A percentile compares a stretch with the other conserved stretches of the same genome.
Conservation (phyloP, 2,888 invertebrate species). For the Ariolimax columbianus region DNA sequence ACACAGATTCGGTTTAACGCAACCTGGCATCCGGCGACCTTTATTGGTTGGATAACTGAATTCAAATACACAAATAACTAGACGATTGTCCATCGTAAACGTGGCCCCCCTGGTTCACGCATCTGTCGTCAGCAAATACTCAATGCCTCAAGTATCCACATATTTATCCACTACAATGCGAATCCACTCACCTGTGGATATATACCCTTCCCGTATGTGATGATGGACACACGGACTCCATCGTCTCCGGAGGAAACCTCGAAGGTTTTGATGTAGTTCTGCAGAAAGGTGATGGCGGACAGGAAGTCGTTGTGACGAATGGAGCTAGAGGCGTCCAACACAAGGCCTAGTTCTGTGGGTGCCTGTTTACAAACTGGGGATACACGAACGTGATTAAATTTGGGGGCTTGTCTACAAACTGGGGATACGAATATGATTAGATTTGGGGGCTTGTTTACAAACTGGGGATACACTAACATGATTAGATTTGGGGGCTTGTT, state of each 20-base stretch:
- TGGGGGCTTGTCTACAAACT: slow-evolving; percentile 33
- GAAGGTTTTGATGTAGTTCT: slow-evolving; percentile 36
- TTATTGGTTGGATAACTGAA: no score
- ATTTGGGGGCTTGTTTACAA: not conserved
- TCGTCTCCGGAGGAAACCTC: slow-evolving; percentile 38
- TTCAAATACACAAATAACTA: no score
- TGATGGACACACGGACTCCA: slow-evolving; percentile 45
- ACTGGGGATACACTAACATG: not conserved
- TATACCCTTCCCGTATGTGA: slow-evolving; percentile 49
- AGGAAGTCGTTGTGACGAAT: slow-evolving; percentile 41
- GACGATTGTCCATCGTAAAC: no score
- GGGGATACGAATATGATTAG: not conserved
- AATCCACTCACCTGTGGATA: slow-evolving; percentile 36
- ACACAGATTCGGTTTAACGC: no score
- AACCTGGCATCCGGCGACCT: no score
- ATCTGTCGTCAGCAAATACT: no score
- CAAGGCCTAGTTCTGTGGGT: slow-evolving; percentile 51
- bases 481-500: no score
- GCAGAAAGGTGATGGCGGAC: slow-evolving; percentile 41
- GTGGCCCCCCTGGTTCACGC: no score
- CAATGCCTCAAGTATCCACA: no score
- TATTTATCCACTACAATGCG: no score
- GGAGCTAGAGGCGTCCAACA: slow-evolving; percentile 51
- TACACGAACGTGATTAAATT: not conserved
- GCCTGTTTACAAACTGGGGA: slow-evolving; percentile 44